Base-by-base conservation (phyloP, 2,888 invertebrate genomes). In the Tetrapedia diversipes region DNA sequence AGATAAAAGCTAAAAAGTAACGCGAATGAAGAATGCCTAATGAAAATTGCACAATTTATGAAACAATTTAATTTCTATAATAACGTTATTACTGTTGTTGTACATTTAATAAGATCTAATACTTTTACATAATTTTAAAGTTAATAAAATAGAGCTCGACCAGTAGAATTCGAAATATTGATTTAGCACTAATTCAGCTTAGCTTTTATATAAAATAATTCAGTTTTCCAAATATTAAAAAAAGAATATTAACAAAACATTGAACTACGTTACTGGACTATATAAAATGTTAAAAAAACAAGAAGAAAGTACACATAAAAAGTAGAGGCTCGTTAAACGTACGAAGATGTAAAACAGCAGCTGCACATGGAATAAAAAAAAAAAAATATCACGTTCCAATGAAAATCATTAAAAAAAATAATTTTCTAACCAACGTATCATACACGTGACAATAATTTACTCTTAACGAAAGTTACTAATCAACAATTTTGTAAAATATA, bases 391-490 rank as follows among this genome's bases (percentile, higher is more conserved):
- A n/a, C n/a, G n/a, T n/a, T n/a, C n/a, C 10, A 32, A 29, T 22
- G 11, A 37, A 24, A 27, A 29, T 60, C 49, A 63, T 51, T 29
- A 29, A 43, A 27, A 22, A 32, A 29, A 24, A 65, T 51, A 49
- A 57, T 56, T 74, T 72, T 51, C 56, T 63, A 61, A 61, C 34
- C 39, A 47, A 70, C 32, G 54, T 37, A 53, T n/a, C 14, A 32
- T 43, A 64, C 65, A 32, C n/a, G 64, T 47, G 75, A 75, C 75
- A 75, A 75, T 75, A 75, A 75, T 75, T 73, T 75, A 66, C 57
- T 66, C 54, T 49, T 73, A 66, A 66, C 27, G 24, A 43, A 51
- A 22, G 37, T 72, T 56, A 71, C 60, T 71, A 73, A 49, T 29
- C 43, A 29, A 32, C 29, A 22, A 24, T 34, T 51, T 49, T 51